phyloP scores from a whole-genome alignment of 2,113 vertebrate species.

The Lagopus muta region DNA sequence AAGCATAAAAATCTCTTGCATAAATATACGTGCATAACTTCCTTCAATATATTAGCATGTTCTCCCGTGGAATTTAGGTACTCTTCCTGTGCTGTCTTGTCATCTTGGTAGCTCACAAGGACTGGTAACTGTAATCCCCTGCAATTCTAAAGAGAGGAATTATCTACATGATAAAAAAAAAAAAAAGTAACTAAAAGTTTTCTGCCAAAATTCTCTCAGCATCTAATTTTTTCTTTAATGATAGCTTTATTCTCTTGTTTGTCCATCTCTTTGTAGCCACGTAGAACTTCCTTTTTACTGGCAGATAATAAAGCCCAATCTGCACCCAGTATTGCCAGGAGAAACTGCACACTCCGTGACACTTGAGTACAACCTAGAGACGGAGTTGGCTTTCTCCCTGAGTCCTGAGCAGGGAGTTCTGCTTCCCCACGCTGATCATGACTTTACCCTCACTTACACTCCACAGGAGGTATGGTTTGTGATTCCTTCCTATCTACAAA shows the following conservation, averaged over 20 bases:
- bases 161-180: not conserved
- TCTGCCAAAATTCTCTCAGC: not conserved
- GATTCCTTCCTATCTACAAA: conserved; percentile 22
- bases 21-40: not conserved
- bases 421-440: conserved; percentile 76
- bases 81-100: not conserved
- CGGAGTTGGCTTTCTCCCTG: conserved; percentile 83
- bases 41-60: not conserved
- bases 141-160: not conserved
- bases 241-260: not conserved
- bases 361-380: conserved; percentile 72
- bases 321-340: conserved; percentile 71
- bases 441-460: conserved; percentile 85
- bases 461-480: conserved; percentile 84
- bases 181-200: not conserved
- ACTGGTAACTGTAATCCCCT: not conserved
- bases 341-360: conserved; percentile 46
- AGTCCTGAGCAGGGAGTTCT: conserved; percentile 81
- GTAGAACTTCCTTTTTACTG: conserved; percentile 91
- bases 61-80: not conserved
- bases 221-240: not conserved
- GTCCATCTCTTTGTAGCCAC: conserved; percentile 74
- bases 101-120: not conserved
- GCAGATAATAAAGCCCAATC: conserved; percentile 87
- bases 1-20: not conserved